phyloP scores from a whole-genome alignment of 2,888 invertebrate species.

The Nesidiocoris tenuis region DNA sequence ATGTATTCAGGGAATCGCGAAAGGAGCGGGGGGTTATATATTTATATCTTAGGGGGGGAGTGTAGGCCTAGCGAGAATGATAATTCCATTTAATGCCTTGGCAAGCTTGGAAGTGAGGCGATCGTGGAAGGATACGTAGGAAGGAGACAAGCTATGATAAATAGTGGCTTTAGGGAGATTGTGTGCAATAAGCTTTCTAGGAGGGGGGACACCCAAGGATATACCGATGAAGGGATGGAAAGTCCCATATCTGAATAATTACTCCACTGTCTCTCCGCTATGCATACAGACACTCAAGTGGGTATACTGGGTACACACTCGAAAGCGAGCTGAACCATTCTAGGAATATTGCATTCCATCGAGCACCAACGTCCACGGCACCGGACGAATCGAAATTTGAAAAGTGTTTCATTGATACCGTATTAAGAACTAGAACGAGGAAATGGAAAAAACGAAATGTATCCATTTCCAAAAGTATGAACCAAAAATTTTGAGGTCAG shows the following conservation, averaged over 20 bases:
- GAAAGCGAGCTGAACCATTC: too few species aligned
- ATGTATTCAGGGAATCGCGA: slow-evolving; percentile 3
- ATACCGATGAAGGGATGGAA: neutral
- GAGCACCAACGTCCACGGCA: too few species aligned
- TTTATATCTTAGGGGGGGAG: slow-evolving; percentile 11
- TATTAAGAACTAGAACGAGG: neutral
- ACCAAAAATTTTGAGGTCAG: too few species aligned
- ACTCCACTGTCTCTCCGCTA: neutral
- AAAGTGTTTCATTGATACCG: too few species aligned
- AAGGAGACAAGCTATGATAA: slow-evolving; percentile 16
- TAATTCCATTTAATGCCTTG: slow-evolving; percentile 22
- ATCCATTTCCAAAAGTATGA: too few species aligned
- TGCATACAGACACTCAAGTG: neutral
- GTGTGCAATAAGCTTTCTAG: slow-evolving; percentile 11
- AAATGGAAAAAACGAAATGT: neutral
- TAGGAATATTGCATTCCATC: too few species aligned
- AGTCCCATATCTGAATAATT: slow-evolving; percentile 11
- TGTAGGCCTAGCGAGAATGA: slow-evolving; percentile 7
- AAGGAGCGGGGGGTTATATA: neutral
- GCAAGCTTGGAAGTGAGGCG: neutral
- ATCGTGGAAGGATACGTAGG: neutral
- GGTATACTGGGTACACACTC: too few species aligned
- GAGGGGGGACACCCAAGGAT: neutral
- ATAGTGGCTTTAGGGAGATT: slow-evolving; percentile 22
- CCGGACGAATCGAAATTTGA: too few species aligned